Evolutionary conservation across 2,888 invertebrate genomes (phyloP), one percentile per base, ranked within the genome.

Genomic region (Lycaena phlaeas): DNA sequence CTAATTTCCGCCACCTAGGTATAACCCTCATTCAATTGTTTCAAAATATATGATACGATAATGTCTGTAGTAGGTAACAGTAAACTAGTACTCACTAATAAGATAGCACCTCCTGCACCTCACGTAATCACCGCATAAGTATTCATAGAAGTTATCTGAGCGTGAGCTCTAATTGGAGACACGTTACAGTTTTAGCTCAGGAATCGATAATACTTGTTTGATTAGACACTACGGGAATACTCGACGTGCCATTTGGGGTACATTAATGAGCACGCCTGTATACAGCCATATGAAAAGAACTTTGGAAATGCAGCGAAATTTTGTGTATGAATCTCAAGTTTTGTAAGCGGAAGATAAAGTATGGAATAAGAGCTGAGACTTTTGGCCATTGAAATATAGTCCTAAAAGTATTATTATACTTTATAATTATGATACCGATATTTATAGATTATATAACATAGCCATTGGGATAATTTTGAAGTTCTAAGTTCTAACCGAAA

Each of bases 171-270:
- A 73, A 73, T 72, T 70, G 61, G 59, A 60, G 59, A 65, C 67
- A 67, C 53, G 61, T 49, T 57, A 64, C 62, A 66, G 59, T 64
- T 70, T 68, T 63, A 70, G 62, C 59, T 51, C 50, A 52, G 59
- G 56, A 67, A 70, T 72, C 68, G 68, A 72, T 70, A 71, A 68
- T 60, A 61, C 60, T 64, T 70, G 67, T 69, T 65, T 65, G 61
- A 65, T 61, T 56, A 59, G 51, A 65, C 62, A 57, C 58, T 38
- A 40, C 44, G 51, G 56, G 64, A 69, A 67, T 67, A 67, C 57
- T 45, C 49, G 63, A 59, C 49, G 57, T 50, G 51, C 51, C 50
- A 49, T 49, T 53, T 50, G 45, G 49, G 42, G 49, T 49, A 49
- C 48, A 48, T 44, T 42, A 48, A 47, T 45, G 48, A 44, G 43